phyloP scores from a whole-genome alignment of 2,888 invertebrate species.

The Calliphora vomitoria region DNA sequence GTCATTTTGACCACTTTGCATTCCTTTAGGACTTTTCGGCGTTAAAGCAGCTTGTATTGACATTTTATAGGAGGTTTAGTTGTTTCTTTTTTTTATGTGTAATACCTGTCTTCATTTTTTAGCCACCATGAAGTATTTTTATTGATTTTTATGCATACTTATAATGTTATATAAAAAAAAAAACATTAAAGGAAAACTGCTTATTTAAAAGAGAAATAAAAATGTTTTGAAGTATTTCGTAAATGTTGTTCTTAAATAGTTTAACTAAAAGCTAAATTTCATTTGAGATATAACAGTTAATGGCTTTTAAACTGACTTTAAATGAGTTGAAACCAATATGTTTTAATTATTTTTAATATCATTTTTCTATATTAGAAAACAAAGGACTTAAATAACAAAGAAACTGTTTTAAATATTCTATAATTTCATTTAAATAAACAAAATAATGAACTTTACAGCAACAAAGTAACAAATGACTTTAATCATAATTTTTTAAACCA shows the following conservation, averaged over 20 bases:
- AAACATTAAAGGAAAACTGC: background rate
- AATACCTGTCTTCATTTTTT: slow-evolving; percentile 19
- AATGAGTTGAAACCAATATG: background rate
- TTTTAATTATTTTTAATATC: too few species aligned
- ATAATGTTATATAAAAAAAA: slow-evolving; percentile 9
- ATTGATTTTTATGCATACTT: slow-evolving; percentile 33
- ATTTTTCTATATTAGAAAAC: background rate
- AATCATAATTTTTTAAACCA: background rate
- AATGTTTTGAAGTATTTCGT: background rate
- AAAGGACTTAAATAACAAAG: slow-evolving; percentile 56
- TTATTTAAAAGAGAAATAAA: slow-evolving; percentile 12
- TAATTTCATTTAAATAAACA: too few species aligned
- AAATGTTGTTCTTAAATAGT: slow-evolving; percentile 41
- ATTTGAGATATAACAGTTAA: slow-evolving; percentile 9
- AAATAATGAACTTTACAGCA: background rate
- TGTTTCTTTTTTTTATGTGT: background rate
- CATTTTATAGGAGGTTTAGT: slow-evolving; percentile 45
- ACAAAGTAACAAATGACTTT: background rate
- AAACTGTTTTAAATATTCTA: too few species aligned
- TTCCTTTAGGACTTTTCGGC: slow-evolving; percentile 70
- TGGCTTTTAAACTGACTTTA: background rate
- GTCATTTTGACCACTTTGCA: slow-evolving; percentile 75
- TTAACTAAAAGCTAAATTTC: slow-evolving; percentile 27
- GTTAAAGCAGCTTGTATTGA: slow-evolving; percentile 63
- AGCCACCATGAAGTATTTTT: slow-evolving; percentile 68